A percentile compares a stretch with the other conserved stretches of the same genome.
Conservation (phyloP, 2,888 invertebrate species). For the Stomorhina lunata region DNA sequence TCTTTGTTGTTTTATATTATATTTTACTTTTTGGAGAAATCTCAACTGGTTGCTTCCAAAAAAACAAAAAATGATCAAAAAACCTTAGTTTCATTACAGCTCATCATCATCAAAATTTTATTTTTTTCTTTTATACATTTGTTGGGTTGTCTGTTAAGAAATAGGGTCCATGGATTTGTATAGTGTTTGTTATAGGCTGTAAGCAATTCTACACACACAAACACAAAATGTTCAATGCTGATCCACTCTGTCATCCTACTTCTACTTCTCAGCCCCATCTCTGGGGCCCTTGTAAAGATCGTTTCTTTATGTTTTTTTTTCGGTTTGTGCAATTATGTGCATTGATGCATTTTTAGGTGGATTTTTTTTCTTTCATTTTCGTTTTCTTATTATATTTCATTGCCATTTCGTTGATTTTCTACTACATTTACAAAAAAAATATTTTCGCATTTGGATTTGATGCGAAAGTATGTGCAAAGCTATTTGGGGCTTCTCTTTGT, state of each 20-base stretch:
- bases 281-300: conserved; percentile 16
- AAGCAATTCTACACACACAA: conserved; percentile 20
- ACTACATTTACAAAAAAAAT: conserved; percentile 39
- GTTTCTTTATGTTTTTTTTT: neutral
- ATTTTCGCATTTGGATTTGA: conserved; percentile 47
- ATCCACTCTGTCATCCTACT: conserved; percentile 25
- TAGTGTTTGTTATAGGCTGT: conserved; percentile 40
- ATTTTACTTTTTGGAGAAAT: conserved; percentile 60
- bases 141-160: conserved; percentile 59
- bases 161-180: conserved; percentile 62
- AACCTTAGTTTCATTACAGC: conserved; percentile 57
- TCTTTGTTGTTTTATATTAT: conserved; percentile 54
- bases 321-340: conserved; percentile 49
- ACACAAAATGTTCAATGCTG: conserved; percentile 40
- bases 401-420: conserved; percentile 53
- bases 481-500: conserved; percentile 37
- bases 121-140: conserved; percentile 36
- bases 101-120: conserved; percentile 53
- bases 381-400: conserved; percentile 11
- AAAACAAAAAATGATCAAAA: conserved; percentile 8
- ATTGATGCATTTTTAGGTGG: conserved; percentile 50
- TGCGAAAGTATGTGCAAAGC: conserved; percentile 35
- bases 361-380: conserved; percentile 4
- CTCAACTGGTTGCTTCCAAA: conserved; percentile 59
- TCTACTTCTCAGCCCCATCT: conserved; percentile 5